These are phyloP conservation scores for Monochamus saltuarius DNA, from an alignment of 1,140 invertebrate species.

Conservation along the genomic window DNA sequence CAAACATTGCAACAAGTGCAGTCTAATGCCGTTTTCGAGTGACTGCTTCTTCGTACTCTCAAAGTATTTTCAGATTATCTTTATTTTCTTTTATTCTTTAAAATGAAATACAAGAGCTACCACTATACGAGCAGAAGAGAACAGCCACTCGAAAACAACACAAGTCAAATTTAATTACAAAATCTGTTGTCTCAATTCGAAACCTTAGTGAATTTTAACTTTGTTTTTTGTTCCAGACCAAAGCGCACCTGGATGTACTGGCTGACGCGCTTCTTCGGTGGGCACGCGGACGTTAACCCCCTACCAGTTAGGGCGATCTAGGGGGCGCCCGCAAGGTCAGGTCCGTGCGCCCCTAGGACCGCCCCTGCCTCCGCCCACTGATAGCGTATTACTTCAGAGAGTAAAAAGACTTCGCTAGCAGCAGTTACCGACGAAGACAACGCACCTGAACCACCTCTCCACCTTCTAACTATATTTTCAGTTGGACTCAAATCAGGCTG, in stretches of 20 bases:
- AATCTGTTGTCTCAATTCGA: no score
- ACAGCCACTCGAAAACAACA: no score
- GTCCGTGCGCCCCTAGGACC: conserved; percentile 41
- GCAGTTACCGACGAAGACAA: conserved; percentile 35
- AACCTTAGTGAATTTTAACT: no score
- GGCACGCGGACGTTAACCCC: conserved; percentile 81
- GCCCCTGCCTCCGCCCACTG: conserved; percentile 38
- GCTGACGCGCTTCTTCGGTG: conserved; percentile 89
- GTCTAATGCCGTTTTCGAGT: no score
- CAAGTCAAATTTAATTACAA: no score
- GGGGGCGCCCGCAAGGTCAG: conserved; percentile 45
- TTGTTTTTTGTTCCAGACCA: conserved; percentile 78
- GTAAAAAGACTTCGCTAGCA: conserved; percentile 49
- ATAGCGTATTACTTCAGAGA: conserved; percentile 49
- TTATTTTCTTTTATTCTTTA: no score
- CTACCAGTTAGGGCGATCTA: conserved; percentile 25
- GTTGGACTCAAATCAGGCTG: conserved; percentile 1
- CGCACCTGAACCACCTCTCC: conserved; percentile 21
- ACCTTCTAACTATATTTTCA: conserved; percentile 6
- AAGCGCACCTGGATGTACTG: conserved; percentile 89
- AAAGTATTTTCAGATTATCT: no score
- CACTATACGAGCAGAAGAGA: no score
- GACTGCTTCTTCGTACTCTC: no score
- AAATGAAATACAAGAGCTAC: no score
- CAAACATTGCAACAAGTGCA: no score